A percentile compares a stretch with the other conserved stretches of the same genome.
Conservation (phyloP, 2,797 vertebrate genomes). For the Sebastes alutus region DNA sequence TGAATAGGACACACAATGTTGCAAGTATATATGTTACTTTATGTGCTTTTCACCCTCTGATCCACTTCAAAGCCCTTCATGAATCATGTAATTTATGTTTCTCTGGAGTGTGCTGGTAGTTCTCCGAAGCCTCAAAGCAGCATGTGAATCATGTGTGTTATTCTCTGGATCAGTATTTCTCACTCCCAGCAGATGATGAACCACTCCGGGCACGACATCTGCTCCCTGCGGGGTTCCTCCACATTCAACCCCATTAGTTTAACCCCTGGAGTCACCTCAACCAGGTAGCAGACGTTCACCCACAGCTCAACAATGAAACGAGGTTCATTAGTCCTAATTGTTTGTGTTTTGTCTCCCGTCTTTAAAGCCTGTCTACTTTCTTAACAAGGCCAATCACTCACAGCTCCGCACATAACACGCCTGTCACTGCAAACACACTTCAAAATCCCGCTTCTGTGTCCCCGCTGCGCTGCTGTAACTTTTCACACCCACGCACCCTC, state of each 20-base stretch:
- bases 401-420: slow-evolving; percentile 40
- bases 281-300: slow-evolving; percentile 58
- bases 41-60: slow-evolving; percentile 38
- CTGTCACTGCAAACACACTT: slow-evolving; percentile 60
- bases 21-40: slow-evolving; percentile 41
- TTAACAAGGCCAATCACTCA: slow-evolving; percentile 51
- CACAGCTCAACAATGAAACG: slow-evolving; percentile 27
- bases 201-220: slow-evolving; percentile 1
- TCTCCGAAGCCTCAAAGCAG: slow-evolving; percentile 34
- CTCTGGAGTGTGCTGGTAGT: slow-evolving; percentile 22
- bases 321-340: slow-evolving; percentile 67
- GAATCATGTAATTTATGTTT: slow-evolving; percentile 60
- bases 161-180: slow-evolving; percentile 45
- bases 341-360: slow-evolving; percentile 55
- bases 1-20: slow-evolving; percentile 36
- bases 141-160: slow-evolving; percentile 49
- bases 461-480: slow-evolving; percentile 56
- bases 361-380: slow-evolving; percentile 47
- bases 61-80: slow-evolving; percentile 61
- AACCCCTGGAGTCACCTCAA: slow-evolving; percentile 33
- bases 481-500: slow-evolving; percentile 69
- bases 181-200: slow-evolving; percentile 45
- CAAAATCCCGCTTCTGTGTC: slow-evolving; percentile 29
- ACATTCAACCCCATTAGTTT: slow-evolving; percentile 18
- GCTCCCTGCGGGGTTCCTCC: not conserved